Percentiles rank a stretch among this genome's conserved stretches.
Evolutionary conservation across 2,888 invertebrate genomes (phyloP).

Genomic region (Anorthoa munda): DNA sequence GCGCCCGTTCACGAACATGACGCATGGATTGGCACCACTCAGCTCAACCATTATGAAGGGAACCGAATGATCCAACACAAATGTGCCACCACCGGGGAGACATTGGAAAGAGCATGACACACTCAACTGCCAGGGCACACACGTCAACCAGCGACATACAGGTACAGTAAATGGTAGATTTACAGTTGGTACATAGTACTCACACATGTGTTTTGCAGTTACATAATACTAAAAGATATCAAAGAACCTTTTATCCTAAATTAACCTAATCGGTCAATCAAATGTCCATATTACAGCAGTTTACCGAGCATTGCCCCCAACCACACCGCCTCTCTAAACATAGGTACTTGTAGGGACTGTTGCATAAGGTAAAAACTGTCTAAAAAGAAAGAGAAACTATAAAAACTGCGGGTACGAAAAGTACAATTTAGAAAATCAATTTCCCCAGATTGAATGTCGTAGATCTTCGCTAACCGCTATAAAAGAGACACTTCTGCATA

Average conservation of each 20-base stretch:
- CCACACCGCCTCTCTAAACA: background rate
- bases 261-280: background rate
- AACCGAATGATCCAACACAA: too few species aligned
- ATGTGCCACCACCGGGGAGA: too few species aligned
- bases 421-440: slow-evolving; percentile 7
- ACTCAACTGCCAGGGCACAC: too few species aligned
- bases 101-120: too few species aligned
- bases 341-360: background rate
- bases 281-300: background rate
- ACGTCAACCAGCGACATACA: too few species aligned
- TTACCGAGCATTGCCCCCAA: background rate
- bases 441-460: background rate
- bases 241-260: background rate
- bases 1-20: too few species aligned
- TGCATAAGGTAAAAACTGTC: background rate
- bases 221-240: too few species aligned
- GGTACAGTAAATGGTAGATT: too few species aligned
- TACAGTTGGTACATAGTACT: too few species aligned
- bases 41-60: too few species aligned
- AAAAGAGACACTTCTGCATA: background rate
- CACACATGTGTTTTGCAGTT: too few species aligned
- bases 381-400: background rate
- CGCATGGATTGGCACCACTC: too few species aligned
- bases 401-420: background rate
- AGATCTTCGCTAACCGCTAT: background rate